These are phyloP conservation scores for Lepidurus apus DNA, from an alignment of 1,140 invertebrate genomes.

Conservation along the genomic window DNA sequence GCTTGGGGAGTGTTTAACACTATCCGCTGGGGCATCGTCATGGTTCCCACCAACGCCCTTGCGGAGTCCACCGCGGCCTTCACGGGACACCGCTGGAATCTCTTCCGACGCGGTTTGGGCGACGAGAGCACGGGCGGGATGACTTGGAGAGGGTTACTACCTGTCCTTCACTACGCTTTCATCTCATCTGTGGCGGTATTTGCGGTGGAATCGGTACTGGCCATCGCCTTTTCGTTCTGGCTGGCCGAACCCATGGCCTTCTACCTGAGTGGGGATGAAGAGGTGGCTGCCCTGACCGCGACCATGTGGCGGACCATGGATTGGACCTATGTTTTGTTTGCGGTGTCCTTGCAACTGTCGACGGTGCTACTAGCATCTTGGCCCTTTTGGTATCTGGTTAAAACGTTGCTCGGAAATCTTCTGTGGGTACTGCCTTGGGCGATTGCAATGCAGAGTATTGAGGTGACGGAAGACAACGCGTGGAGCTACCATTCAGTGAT, in stretches of 20 bases:
- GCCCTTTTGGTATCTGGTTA: conserved; percentile 26
- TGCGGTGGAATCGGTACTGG: background rate
- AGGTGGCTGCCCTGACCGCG: background rate
- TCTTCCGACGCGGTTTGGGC: background rate
- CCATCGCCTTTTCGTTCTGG: conserved; percentile 21
- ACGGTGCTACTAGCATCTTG: conserved; percentile 24
- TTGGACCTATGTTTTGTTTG: conserved; percentile 31
- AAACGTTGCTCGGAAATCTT: conserved; percentile 13
- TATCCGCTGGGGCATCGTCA: conserved; percentile 26
- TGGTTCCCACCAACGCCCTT: conserved; percentile 25
- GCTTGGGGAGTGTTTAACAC: conserved; percentile 32
- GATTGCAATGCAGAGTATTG: background rate
- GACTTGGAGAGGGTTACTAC: background rate
- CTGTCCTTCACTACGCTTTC: conserved; percentile 10
- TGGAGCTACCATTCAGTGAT: conserved; percentile 28
- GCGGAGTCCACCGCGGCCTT: conserved; percentile 13
- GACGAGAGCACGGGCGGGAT: background rate
- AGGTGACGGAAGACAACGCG: conserved; percentile 21
- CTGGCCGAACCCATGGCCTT: conserved; percentile 26
- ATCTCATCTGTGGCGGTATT: background rate
- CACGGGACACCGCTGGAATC: conserved; percentile 27
- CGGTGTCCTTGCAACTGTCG: conserved; percentile 6
- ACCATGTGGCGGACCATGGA: conserved; percentile 29
- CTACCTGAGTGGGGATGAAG: conserved; percentile 25
- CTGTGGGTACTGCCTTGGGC: conserved; percentile 30